A percentile compares a stretch with the other conserved stretches of the same genome.
phyloP scores from a whole-genome alignment of 2,113 vertebrate species.

The Mastomys coucha region DNA sequence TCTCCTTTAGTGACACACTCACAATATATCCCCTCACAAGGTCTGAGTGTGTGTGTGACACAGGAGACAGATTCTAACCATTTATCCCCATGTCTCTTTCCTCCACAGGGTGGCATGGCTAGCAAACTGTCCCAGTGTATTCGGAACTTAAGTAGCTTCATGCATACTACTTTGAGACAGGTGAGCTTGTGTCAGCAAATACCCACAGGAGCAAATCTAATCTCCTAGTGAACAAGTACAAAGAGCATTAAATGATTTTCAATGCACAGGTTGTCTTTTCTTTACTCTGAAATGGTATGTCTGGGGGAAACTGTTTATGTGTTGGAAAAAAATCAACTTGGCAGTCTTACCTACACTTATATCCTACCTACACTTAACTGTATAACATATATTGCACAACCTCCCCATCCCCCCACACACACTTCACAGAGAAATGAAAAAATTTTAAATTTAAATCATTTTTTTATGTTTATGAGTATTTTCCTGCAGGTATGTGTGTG shows the following conservation, averaged over 20 bases:
- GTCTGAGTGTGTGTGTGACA: no score
- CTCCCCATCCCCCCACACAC: no score
- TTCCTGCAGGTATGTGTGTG: no score
- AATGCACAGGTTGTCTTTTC: neutral
- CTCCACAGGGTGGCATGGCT: conserved; percentile 68
- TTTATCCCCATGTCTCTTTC: neutral
- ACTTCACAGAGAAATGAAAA: no score
- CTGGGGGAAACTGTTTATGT: neutral
- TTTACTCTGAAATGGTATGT: neutral
- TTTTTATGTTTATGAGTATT: no score
- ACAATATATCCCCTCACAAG: neutral
- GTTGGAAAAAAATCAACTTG: neutral
- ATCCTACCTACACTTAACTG: no score
- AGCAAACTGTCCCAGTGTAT: neutral
- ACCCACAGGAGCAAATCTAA: neutral
- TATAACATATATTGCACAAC: no score
- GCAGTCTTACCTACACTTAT: neutral
- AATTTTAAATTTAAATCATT: no score
- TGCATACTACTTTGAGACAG: neutral
- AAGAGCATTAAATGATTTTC: neutral
- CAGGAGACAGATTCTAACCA: neutral
- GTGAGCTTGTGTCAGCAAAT: neutral
- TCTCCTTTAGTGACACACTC: neutral
- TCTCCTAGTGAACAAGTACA: neutral
- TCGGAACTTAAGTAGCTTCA: neutral